Percentiles rank a stretch among this genome's conserved stretches.
These are phyloP conservation scores for Thalassarche chlororhynchos DNA, from an alignment of 2,113 vertebrate genomes.

Conservation along the genomic window DNA sequence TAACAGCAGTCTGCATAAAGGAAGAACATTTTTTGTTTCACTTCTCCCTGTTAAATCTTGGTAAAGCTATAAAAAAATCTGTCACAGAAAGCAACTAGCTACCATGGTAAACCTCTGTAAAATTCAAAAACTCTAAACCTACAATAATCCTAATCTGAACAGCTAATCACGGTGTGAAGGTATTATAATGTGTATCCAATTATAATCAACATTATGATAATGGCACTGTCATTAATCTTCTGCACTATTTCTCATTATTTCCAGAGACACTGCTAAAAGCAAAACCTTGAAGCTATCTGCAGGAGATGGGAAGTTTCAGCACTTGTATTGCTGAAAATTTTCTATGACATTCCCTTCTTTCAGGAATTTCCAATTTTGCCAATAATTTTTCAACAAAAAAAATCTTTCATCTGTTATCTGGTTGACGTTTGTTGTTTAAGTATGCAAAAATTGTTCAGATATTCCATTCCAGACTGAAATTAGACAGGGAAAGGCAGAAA, in stretches of 20 bases:
- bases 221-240: not conserved
- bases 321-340: not conserved
- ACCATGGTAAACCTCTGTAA: not conserved
- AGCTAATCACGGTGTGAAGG: not conserved
- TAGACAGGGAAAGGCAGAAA: not conserved
- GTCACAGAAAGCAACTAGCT: not conserved
- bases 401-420: not conserved
- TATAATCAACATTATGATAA: conserved; percentile 28
- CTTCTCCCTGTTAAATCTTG: not conserved
- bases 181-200: not conserved
- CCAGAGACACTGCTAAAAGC: not conserved
- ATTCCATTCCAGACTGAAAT: not conserved
- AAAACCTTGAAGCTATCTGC: not conserved
- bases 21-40: not conserved
- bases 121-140: not conserved
- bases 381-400: not conserved
- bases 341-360: not conserved
- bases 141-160: conserved; percentile 33
- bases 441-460: not conserved
- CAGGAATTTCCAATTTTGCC: not conserved
- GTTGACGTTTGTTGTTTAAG: not conserved
- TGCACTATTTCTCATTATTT: not conserved
- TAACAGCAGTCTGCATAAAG: not conserved
- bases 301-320: not conserved
- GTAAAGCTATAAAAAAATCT: not conserved